phyloP scores from a whole-genome alignment of 2,797 vertebrate species.

The Hoplostethus mediterraneus region DNA sequence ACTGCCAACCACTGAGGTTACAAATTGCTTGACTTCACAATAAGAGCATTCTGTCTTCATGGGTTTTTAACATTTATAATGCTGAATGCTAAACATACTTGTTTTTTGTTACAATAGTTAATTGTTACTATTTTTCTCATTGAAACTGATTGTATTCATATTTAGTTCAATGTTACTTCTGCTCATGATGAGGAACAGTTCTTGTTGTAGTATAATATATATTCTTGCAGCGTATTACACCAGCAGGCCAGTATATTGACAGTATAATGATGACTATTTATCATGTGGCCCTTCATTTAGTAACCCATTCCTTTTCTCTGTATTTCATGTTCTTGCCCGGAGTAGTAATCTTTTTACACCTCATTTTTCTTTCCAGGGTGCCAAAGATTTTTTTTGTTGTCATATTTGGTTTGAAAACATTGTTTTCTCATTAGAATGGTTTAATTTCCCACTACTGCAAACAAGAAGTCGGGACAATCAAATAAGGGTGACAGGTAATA shows the following conservation, averaged over 20 bases:
- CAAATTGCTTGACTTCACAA: conserved; percentile 3
- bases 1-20: conserved; percentile 1
- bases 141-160: neutral
- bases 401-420: conserved; percentile 59
- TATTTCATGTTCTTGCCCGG: conserved; percentile 34
- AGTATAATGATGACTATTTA: conserved; percentile 19
- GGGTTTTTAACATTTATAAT: conserved; percentile 38
- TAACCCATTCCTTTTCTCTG: conserved; percentile 20
- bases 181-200: conserved; percentile 32
- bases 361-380: conserved; percentile 54
- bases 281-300: conserved; percentile 21
- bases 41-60: neutral
- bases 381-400: conserved; percentile 69
- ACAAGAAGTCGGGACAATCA: conserved; percentile 33
- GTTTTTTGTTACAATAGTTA: too few species aligned
- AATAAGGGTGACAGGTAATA: neutral
- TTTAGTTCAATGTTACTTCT: neutral
- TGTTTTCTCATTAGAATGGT: conserved; percentile 53
- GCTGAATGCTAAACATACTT: conserved; percentile 28
- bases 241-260: conserved; percentile 19
- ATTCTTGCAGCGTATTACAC: neutral
- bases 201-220: neutral
- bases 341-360: conserved; percentile 18
- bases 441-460: conserved; percentile 38
- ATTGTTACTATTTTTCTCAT: neutral